Conservation (phyloP, 1,140 invertebrate genomes). For the Magallana angulata region DNA sequence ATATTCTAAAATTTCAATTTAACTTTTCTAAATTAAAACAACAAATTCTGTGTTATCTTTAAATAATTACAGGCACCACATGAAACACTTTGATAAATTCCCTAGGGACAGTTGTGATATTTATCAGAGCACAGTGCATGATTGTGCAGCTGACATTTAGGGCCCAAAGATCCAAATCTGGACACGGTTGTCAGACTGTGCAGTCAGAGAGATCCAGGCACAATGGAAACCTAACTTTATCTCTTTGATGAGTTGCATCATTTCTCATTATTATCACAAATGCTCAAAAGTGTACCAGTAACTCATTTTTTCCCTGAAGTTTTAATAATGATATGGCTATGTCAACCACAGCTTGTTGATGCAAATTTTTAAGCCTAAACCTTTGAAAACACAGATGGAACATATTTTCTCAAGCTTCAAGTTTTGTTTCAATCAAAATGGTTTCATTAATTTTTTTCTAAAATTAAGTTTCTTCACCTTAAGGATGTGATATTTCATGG, state of each 20-base stretch:
- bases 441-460: background rate
- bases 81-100: slow-evolving; percentile 18
- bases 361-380: too few relatives aligned
- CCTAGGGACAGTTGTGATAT: background rate
- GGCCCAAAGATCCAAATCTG: slow-evolving; percentile 12
- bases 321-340: background rate
- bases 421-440: background rate
- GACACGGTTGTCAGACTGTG: slow-evolving; percentile 16
- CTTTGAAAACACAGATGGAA: too few relatives aligned
- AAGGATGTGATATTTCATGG: slow-evolving; percentile 80
- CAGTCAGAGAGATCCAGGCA: background rate
- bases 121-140: slow-evolving; percentile 8
- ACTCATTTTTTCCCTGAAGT: background rate
- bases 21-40: background rate
- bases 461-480: slow-evolving; percentile 30
- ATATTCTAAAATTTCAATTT: background rate
- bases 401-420: background rate
- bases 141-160: slow-evolving; percentile 18
- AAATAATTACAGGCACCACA: background rate
- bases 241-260: background rate
- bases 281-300: background rate
- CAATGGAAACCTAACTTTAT: background rate
- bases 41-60: background rate
- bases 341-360: background rate
- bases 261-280: slow-evolving; percentile 10